A percentile compares a stretch with the other conserved stretches of the same genome.
These are phyloP conservation scores for Podarcis lilfordi DNA, from an alignment of 2,797 vertebrate genomes.

Conservation along the genomic window DNA sequence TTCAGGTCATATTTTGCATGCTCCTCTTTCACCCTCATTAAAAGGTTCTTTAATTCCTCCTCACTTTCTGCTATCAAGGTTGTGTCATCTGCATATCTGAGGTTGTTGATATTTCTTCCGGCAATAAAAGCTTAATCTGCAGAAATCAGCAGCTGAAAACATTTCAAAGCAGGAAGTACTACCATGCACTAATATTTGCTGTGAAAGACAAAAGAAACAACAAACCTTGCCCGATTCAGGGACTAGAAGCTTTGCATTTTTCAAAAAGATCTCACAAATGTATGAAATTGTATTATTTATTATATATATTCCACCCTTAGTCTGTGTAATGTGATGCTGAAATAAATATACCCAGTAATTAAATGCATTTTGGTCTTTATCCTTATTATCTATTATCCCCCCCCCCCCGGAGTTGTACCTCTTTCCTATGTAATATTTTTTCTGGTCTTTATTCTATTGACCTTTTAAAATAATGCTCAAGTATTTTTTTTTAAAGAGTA, in stretches of 20 bases:
- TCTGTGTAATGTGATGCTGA: not conserved
- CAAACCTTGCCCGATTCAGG: too few relatives aligned
- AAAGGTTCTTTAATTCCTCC: too few relatives aligned
- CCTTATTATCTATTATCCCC: not conserved
- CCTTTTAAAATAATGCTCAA: slow-evolving; percentile 22
- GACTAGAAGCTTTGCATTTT: not conserved
- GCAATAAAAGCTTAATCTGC: not conserved
- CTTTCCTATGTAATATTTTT: not conserved
- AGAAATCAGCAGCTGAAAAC: not conserved
- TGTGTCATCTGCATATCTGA: too few relatives aligned
- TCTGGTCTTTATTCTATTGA: not conserved
- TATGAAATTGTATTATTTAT: not conserved
- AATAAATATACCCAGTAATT: not conserved
- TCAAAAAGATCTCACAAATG: not conserved
- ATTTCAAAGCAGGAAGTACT: not conserved
- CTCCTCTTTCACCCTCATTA: too few relatives aligned
- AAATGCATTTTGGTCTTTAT: not conserved
- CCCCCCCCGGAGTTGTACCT: not conserved
- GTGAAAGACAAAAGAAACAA: not conserved
- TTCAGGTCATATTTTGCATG: too few relatives aligned
- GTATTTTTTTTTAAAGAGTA: not conserved
- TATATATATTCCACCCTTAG: not conserved
- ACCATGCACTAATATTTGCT: not conserved
- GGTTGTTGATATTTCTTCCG: too few relatives aligned
- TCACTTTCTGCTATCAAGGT: too few relatives aligned